Evolutionary conservation across 30 jellyfish, hydroid and myxozoan genomes (phyloP).

Genomic region (Pseudorhiza aurosa): DNA sequence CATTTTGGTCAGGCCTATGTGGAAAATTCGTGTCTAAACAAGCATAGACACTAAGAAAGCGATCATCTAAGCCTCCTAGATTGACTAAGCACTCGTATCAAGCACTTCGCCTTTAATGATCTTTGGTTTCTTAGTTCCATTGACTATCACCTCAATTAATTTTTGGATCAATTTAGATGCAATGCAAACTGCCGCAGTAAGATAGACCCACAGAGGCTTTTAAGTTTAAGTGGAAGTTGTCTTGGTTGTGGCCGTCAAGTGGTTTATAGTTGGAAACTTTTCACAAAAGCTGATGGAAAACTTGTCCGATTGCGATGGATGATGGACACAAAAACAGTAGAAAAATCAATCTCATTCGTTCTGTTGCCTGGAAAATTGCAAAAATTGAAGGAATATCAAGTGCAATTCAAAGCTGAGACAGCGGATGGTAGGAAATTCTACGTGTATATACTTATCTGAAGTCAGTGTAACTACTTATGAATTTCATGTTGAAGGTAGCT

Average conservation of each 20-base stretch:
- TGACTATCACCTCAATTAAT: too few species aligned
- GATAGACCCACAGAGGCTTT: conserved; percentile 43
- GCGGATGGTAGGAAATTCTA: conserved; percentile 12
- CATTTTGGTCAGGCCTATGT: too few species aligned
- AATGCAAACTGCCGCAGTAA: conserved; percentile 31
- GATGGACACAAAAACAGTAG: conserved; percentile 12
- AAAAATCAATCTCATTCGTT: conserved; percentile 16
- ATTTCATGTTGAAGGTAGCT: too few species aligned
- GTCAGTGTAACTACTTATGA: too few species aligned
- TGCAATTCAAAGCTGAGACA: conserved; percentile 23
- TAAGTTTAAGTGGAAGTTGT: conserved; percentile 26
- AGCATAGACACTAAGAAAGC: too few species aligned
- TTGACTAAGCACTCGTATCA: too few species aligned
- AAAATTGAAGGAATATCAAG: conserved; percentile 11
- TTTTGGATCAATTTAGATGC: too few species aligned
- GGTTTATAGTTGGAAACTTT: conserved; percentile 15
- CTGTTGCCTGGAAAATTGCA: conserved; percentile 16
- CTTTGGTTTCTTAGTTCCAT: too few species aligned
- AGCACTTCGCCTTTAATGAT: too few species aligned
- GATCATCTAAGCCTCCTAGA: too few species aligned
- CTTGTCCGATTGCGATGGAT: conserved; percentile 9
- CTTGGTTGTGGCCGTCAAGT: conserved; percentile 18
- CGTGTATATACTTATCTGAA: too few species aligned
- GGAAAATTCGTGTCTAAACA: too few species aligned
- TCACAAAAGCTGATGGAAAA: neutral